Conservation (phyloP, 2,797 vertebrate genomes). For the Pipistrellus nathusii region DNA sequence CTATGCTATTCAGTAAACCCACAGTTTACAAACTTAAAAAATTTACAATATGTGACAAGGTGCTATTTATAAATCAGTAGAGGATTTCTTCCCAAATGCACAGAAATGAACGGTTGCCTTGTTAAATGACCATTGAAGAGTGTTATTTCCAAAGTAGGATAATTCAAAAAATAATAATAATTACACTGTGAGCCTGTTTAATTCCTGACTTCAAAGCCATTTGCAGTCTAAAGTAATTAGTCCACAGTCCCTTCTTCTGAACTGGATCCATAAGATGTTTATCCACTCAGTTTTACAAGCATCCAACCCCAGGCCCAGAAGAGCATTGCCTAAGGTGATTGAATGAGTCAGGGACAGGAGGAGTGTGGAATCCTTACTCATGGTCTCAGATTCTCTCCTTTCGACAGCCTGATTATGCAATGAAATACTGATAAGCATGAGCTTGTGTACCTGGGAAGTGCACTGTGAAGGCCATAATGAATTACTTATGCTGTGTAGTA, state of each 20-base stretch:
- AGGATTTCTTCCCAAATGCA: constrained; percentile 18
- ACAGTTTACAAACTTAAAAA: constrained; percentile 22
- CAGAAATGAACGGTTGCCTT: not conserved
- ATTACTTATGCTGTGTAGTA: constrained; percentile 79
- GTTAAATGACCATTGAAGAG: not conserved
- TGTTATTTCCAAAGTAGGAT: constrained; percentile 38
- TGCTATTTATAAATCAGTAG: not conserved
- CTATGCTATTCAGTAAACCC: constrained; percentile 28
- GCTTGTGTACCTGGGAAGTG: constrained; percentile 79
- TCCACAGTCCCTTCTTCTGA: constrained; percentile 41
- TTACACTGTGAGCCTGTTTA: constrained; percentile 16
- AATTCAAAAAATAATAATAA: constrained; percentile 51
- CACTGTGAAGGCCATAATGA: constrained; percentile 81
- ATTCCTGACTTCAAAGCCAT: constrained; percentile 48
- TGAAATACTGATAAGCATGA: constrained; percentile 72
- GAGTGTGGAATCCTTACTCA: constrained; percentile 24
- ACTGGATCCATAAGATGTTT: constrained; percentile 14
- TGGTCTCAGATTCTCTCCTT: constrained; percentile 43
- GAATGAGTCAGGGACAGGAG: constrained; percentile 17
- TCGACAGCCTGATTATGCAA: constrained; percentile 72
- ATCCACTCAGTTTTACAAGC: constrained; percentile 10
- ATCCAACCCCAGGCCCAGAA: not conserved
- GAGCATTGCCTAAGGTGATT: not conserved
- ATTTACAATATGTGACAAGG: constrained; percentile 11
- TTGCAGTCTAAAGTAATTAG: constrained; percentile 59